These are phyloP conservation scores for Melanotaenia maccullochi DNA, from an alignment of 2,797 vertebrate species.

Conservation along the genomic window DNA sequence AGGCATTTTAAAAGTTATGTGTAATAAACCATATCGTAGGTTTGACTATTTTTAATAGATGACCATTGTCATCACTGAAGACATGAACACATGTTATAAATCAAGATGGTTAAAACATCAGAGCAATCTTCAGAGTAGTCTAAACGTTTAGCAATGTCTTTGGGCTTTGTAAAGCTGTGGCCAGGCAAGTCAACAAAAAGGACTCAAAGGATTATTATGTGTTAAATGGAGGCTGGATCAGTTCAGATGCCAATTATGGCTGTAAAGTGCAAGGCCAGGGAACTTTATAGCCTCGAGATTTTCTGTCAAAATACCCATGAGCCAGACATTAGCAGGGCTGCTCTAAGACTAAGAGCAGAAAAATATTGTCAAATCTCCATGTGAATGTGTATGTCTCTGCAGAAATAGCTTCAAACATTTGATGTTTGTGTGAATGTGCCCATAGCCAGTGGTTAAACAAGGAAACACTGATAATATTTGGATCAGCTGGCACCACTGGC, in stretches of 20 bases:
- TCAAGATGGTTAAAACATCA: background rate
- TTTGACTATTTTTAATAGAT: background rate
- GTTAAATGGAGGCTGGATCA: background rate
- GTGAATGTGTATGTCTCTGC: conserved; percentile 2
- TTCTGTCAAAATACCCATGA: conserved; percentile 1
- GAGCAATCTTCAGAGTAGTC: background rate
- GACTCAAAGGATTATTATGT: conserved; percentile 1
- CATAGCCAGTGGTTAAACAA: conserved; percentile 27
- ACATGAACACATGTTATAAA: background rate
- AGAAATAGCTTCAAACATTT: conserved; percentile 1
- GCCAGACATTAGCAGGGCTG: background rate
- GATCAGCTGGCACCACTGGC: conserved; percentile 41
- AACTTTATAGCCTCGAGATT: background rate
- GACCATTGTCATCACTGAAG: background rate
- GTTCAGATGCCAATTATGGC: background rate
- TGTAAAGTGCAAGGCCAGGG: conserved; percentile 1
- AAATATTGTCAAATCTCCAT: background rate
- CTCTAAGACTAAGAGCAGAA: background rate
- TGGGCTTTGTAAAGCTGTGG: background rate
- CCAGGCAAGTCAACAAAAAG: background rate
- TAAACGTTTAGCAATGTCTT: background rate
- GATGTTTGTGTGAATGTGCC: background rate
- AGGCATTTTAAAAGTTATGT: background rate
- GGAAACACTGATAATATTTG: conserved; percentile 30
- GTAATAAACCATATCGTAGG: background rate